phyloP scores from a whole-genome alignment of 2,113 vertebrate genomes.

The Syrrhaptes paradoxus region DNA sequence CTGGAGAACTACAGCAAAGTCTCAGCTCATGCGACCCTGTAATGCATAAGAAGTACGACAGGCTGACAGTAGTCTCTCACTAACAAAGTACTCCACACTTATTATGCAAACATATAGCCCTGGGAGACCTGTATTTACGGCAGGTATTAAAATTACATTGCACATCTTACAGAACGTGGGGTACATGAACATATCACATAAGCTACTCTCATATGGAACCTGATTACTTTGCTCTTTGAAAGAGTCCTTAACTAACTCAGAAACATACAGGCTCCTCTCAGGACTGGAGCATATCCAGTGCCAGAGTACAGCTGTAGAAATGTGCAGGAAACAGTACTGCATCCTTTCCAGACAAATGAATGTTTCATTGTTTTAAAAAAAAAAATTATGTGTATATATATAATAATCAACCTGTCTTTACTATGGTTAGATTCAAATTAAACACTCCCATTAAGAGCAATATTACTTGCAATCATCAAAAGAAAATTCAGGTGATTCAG shows the following conservation, averaged over 20 bases:
- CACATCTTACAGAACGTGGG: rapidly evolving
- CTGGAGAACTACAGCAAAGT: neutral
- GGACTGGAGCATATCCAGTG: neutral
- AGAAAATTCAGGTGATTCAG: neutral
- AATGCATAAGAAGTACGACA: neutral
- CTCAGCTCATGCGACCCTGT: neutral
- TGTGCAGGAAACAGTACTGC: neutral
- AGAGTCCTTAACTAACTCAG: neutral
- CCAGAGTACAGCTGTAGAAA: neutral
- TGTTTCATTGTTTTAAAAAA: neutral
- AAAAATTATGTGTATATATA: too few relatives aligned
- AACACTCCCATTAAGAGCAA: neutral
- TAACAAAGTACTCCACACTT: neutral
- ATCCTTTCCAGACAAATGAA: neutral
- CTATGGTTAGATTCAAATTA: neutral
- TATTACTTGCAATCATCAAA: neutral
- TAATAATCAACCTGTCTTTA: neutral
- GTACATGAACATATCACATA: rapidly evolving
- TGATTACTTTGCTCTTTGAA: neutral
- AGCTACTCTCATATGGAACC: neutral
- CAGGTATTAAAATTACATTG: neutral
- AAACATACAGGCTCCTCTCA: neutral
- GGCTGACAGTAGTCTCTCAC: neutral
- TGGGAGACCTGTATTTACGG: neutral
- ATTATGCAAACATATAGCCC: neutral